phyloP scores from a whole-genome alignment of 92 coral and sea anemone species.

The Palythoa grandis region DNA sequence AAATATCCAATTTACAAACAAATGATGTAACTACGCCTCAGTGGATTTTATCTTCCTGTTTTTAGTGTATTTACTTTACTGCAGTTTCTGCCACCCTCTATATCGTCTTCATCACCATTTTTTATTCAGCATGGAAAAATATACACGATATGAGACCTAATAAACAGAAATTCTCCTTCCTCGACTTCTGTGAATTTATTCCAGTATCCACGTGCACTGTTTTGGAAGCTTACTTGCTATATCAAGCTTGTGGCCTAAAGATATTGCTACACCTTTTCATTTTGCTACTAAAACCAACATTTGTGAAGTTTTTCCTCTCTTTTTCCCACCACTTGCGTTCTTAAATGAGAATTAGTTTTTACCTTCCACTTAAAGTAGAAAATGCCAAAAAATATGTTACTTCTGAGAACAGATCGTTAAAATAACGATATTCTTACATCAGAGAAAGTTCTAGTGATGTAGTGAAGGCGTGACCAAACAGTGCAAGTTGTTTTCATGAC shows the following conservation, averaged over 20 bases:
- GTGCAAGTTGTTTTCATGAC: slow-evolving; percentile 29
- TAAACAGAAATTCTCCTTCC: slow-evolving; percentile 1
- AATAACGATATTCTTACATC: slow-evolving; percentile 28
- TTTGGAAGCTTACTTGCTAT: slow-evolving; percentile 23
- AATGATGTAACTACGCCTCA: not conserved
- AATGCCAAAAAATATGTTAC: not conserved
- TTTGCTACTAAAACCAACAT: slow-evolving; percentile 1
- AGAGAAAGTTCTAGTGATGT: slow-evolving; percentile 42
- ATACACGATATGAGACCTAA: not conserved
- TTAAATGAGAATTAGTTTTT: not conserved
- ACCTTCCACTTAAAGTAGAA: not conserved
- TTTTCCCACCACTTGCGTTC: not conserved
- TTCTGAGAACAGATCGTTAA: not conserved
- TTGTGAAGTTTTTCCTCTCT: not conserved
- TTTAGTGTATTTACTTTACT: not conserved
- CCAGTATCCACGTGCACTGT: not conserved
- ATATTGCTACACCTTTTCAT: not conserved
- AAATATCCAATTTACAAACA: not conserved
- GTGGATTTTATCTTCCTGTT: not conserved
- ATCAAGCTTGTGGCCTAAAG: slow-evolving; percentile 3
- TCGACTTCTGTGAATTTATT: slow-evolving; percentile 1
- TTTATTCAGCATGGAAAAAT: not conserved
- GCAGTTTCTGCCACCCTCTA: not conserved
- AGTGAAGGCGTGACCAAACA: slow-evolving; percentile 54
- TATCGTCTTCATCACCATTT: not conserved